Conservation (phyloP, 2,113 vertebrate genomes). For the Prietella phreatophila region DNA sequence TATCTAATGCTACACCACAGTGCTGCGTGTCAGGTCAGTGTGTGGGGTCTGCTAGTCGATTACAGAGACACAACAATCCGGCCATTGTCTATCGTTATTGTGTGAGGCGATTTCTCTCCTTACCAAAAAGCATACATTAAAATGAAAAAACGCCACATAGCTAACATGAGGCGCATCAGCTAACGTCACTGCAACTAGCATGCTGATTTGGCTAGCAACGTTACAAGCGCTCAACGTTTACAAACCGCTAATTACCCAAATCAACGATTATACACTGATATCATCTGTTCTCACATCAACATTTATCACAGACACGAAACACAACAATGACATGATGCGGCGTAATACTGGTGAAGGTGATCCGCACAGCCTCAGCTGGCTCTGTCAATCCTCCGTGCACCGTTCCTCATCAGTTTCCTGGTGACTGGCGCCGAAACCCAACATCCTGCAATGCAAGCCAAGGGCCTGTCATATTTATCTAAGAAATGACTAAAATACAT, state of each 20-base stretch:
- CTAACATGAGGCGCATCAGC: neutral
- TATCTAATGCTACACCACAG: neutral
- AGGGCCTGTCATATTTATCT: conserved; percentile 16
- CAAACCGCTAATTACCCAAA: neutral
- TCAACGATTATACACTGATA: neutral
- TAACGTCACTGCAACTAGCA: neutral
- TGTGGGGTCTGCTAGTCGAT: too few species aligned
- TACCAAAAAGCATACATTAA: neutral
- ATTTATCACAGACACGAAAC: neutral
- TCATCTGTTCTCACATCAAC: neutral
- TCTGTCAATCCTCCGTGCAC: neutral
- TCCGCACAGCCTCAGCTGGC: neutral
- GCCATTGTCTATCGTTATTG: neutral
- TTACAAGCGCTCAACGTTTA: neutral
- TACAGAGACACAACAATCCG: neutral
- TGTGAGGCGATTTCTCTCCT: neutral
- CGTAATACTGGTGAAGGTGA: neutral
- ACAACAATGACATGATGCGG: neutral
- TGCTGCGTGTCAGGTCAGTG: neutral
- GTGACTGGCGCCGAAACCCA: neutral
- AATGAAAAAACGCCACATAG: neutral
- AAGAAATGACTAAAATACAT: neutral
- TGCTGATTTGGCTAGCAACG: neutral
- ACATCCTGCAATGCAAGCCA: neutral
- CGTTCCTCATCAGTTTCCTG: neutral